phyloP scores from a whole-genome alignment of 2,797 vertebrate species.

The Myripristis murdjan region DNA sequence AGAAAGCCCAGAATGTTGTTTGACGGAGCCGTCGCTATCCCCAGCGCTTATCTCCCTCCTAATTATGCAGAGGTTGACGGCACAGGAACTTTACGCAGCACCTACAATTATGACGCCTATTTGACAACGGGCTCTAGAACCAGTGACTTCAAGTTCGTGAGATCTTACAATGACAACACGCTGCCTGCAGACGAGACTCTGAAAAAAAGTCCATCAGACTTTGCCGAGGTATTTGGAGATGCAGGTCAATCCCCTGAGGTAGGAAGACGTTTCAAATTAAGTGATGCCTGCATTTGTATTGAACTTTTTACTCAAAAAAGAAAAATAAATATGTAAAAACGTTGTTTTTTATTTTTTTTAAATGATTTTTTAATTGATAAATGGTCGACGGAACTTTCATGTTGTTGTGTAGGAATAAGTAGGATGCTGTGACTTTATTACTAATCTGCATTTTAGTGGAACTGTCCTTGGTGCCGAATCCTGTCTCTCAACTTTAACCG shows the following conservation, averaged over 20 bases:
- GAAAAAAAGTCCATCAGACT: conserved; percentile 14
- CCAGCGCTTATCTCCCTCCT: conserved; percentile 50
- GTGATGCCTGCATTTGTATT: no score
- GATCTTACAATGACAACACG: conserved; percentile 50
- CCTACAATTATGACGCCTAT: conserved; percentile 67
- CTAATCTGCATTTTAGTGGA: no score
- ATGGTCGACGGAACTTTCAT: no score
- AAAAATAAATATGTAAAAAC: no score
- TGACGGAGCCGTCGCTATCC: conserved; percentile 58
- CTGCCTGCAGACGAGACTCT: conserved; percentile 46
- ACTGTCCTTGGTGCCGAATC: no score
- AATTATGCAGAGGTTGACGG: conserved; percentile 50
- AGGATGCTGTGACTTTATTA: no score
- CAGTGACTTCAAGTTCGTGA: conserved; percentile 71
- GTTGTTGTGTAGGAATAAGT: no score
- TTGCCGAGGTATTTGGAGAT: background rate
- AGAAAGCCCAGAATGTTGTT: conserved; percentile 76
- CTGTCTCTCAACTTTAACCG: no score
- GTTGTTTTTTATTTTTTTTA: no score
- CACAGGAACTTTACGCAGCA: conserved; percentile 51
- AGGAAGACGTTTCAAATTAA: no score
- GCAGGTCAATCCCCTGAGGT: background rate
- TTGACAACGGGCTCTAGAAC: conserved; percentile 72
- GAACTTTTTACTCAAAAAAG: no score
- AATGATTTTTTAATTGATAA: no score